Evolutionary conservation across 2,888 invertebrate genomes (phyloP).

Genomic region (Cyclophora punctaria): DNA sequence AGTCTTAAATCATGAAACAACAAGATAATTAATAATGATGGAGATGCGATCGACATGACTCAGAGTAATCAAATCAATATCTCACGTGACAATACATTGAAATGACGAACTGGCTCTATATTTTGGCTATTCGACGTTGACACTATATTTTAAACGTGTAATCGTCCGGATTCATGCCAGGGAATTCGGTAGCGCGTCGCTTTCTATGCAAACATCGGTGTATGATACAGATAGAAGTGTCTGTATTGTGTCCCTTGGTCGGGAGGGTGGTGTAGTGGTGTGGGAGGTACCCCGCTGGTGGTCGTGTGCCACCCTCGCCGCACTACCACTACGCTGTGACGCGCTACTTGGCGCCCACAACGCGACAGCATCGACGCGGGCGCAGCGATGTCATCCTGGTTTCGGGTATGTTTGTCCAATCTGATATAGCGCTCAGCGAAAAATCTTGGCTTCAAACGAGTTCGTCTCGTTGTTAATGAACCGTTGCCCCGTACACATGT

Average conservation of each 20-base stretch:
- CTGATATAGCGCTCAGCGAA: conserved; percentile 28
- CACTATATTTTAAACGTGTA: conserved; percentile 39
- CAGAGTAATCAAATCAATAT: conserved; percentile 7
- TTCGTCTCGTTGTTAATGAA: conserved; percentile 22
- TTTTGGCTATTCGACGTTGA: conserved; percentile 52
- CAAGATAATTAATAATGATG: too few species aligned
- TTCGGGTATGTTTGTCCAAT: conserved; percentile 63
- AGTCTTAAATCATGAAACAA: too few species aligned
- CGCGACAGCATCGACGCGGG: conserved; percentile 37
- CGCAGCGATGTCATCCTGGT: conserved; percentile 52
- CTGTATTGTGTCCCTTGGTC: conserved; percentile 48
- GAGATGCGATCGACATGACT: conserved; percentile 8
- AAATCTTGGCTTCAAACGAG: conserved; percentile 34
- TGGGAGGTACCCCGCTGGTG: conserved; percentile 33
- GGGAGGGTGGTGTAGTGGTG: conserved; percentile 39
- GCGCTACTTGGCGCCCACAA: conserved; percentile 16
- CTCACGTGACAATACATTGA: conserved; percentile 27
- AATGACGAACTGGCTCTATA: conserved; percentile 51
- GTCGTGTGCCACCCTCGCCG: conserved; percentile 26
- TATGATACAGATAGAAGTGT: conserved; percentile 8
- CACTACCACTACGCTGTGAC: conserved; percentile 28
- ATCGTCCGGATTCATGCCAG: conserved; percentile 60
- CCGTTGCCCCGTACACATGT: conserved; percentile 1
- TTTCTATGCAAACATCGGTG: conserved; percentile 43
- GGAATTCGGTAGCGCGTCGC: conserved; percentile 51